Conservation (phyloP, 2,113 vertebrate genomes). For the Gobiocypris rarus region DNA sequence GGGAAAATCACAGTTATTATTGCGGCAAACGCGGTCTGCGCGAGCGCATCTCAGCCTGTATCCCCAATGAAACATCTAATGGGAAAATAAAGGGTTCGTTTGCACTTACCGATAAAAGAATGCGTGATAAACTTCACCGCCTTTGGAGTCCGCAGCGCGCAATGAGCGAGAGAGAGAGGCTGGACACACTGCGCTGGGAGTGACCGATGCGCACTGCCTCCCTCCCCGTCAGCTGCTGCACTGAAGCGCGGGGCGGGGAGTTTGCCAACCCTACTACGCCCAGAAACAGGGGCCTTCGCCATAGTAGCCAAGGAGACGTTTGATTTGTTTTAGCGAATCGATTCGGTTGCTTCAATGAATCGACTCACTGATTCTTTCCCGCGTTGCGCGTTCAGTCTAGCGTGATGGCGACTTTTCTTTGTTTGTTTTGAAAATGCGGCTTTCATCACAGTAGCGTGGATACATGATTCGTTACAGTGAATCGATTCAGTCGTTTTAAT, state of each 20-base stretch:
- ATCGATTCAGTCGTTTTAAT: neutral
- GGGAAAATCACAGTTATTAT: neutral
- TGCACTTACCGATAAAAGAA: constrained; percentile 59
- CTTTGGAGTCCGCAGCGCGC: constrained; percentile 55
- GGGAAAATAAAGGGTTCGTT: neutral
- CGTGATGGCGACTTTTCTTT: no score
- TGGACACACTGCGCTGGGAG: constrained; percentile 64
- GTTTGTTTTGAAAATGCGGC: no score
- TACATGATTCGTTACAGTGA: neutral
- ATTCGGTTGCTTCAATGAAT: neutral
- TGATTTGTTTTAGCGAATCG: neutral
- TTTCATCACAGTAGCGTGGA: no score
- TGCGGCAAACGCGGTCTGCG: neutral
- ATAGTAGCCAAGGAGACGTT: neutral
- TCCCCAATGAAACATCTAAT: neutral
- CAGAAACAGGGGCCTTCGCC: neutral
- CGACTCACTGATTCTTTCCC: neutral
- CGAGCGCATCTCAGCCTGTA: neutral
- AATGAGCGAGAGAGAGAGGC: constrained; percentile 45
- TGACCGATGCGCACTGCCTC: constrained; percentile 76
- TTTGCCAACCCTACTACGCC: neutral
- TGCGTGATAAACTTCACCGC: constrained; percentile 56
- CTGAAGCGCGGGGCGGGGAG: constrained; percentile 71
- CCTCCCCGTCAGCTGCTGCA: constrained; percentile 62
- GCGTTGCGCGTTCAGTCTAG: neutral